Base-by-base conservation (phyloP, 2,888 invertebrate species). In the Deroplatys truncata region DNA sequence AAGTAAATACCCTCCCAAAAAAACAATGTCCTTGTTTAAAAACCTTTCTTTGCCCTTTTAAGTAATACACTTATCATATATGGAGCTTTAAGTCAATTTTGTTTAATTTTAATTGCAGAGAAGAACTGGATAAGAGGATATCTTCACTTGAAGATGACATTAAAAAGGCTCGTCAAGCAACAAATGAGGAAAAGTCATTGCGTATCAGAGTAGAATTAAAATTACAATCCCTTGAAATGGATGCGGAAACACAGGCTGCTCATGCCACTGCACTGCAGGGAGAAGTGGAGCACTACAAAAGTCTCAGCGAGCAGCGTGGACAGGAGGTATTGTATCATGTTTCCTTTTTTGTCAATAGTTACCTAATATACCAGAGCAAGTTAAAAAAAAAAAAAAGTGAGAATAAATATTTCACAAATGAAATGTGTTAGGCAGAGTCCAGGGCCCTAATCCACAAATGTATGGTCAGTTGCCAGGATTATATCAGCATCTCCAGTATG, bases 181-280 rank as follows among this genome's bases (percentile, higher is more conserved):
- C 94, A 16, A 95, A 95, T 91, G 95, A 95, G 92, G 95, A 96
- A 91, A 95, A 95, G 91, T 94, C 95, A 0, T 92, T 94, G 86
- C 94, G 95, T 90, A 92, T 95, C 0, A 92, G 94, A 1, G 94
- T 95, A 0, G 96, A 96, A 92, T 93, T 94, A 2, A 94, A 94
- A 91, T 92, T 94, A 1, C 94, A 94, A 86, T 92, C 94, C 49
- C 90, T 93, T 8, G 93, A 93, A 89, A 92, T 92, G 0, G 93
- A 91, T n/a, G 31, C 91, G 29, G 92, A 93, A 31, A 92, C 92
- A 10, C 93, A 93, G 84, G 92, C 92, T 43, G 92, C 92, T 56
- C 91, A 91, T 84, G 86, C 93, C 8, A 88, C 91, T 1, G 89
- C 90, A 15, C 87, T 91, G 9, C 82, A 90, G 72, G 72, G 90